These are phyloP conservation scores for Zosterops borbonicus DNA, from an alignment of 2,113 vertebrate genomes.

Conservation along the genomic window DNA sequence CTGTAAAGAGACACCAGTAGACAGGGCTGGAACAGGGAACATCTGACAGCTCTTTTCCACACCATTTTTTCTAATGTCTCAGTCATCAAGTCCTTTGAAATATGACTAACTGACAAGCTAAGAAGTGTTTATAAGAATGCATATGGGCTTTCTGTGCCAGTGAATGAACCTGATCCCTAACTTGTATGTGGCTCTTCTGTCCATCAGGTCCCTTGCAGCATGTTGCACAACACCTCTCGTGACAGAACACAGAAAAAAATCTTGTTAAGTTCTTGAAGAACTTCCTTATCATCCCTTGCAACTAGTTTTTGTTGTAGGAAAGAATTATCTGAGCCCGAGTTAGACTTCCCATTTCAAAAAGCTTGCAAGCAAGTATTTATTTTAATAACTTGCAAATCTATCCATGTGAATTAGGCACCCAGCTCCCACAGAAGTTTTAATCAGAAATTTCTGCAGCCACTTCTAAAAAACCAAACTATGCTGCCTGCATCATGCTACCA, in stretches of 20 bases:
- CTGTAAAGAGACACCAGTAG: not conserved
- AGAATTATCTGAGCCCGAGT: not conserved
- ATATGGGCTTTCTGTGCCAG: not conserved
- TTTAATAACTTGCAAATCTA: not conserved
- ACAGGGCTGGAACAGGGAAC: not conserved
- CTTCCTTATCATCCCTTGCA: not conserved
- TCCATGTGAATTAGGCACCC: not conserved
- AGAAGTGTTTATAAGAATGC: not conserved
- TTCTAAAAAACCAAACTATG: not conserved
- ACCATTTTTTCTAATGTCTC: not conserved
- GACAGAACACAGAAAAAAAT: conserved; percentile 10
- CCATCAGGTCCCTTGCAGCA: not conserved
- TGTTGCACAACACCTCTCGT: not conserved
- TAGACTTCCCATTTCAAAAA: not conserved
- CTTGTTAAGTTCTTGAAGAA: not conserved
- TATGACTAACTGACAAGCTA: not conserved
- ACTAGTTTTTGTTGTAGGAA: not conserved
- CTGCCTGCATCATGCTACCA: not conserved
- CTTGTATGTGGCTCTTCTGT: not conserved
- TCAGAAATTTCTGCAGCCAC: not conserved
- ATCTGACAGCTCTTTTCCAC: conserved; percentile 2
- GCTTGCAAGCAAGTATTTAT: not conserved
- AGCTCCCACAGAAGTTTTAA: not conserved
- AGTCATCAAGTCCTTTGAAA: not conserved
- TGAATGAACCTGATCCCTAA: not conserved